Conservation (phyloP, 1,140 invertebrate genomes). For the Pachypeltis micranthus region DNA sequence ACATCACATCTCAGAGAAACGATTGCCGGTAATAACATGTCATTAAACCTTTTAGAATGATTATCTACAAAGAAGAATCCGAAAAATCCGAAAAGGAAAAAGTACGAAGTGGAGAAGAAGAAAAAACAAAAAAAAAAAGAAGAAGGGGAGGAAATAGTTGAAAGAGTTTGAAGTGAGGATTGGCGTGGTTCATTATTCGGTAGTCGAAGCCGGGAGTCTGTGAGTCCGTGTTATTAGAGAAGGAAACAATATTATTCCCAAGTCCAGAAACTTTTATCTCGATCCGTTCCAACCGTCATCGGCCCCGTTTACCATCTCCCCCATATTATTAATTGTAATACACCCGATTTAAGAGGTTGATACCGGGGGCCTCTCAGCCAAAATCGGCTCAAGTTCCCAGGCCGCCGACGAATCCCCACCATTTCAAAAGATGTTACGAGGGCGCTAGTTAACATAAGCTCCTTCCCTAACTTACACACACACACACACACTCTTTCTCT, state of each 20-base stretch:
- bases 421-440: no score
- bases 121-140: no score
- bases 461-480: no score
- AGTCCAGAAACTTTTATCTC: background rate
- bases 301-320: background rate
- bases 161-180: background rate
- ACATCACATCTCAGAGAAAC: no score
- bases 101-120: no score
- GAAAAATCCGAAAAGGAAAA: no score
- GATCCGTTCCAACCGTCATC: constrained; percentile 6
- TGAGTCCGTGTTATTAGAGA: constrained; percentile 1
- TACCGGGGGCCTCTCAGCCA: background rate
- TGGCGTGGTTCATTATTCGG: constrained; percentile 7
- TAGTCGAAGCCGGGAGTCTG: background rate
- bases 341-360: constrained; percentile 1
- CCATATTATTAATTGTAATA: constrained; percentile 10
- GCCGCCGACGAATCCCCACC: background rate
- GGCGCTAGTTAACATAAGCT: constrained; percentile 6
- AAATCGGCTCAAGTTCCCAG: background rate
- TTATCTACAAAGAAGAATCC: no score
- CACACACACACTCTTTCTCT: no score
- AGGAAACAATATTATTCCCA: background rate
- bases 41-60: no score
- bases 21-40: no score
- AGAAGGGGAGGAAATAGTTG: no score